These are phyloP conservation scores for Anguilla pacifica DNA, from an alignment of 2,797 vertebrate species.

Conservation along the genomic window DNA sequence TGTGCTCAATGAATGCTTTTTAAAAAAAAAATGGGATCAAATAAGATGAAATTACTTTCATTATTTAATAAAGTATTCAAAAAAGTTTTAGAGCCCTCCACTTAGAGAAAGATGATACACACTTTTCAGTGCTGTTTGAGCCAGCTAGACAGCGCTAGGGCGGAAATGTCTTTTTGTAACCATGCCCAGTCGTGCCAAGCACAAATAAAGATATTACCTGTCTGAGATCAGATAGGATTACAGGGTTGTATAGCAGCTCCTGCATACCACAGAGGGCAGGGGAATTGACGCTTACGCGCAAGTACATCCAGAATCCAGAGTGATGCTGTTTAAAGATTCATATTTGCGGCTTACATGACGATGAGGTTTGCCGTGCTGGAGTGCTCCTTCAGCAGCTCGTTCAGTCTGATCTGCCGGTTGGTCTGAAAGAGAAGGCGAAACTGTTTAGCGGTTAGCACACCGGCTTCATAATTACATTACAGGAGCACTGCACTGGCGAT, in stretches of 20 bases:
- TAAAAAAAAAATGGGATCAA: background rate
- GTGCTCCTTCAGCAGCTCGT: slow-evolving; percentile 93
- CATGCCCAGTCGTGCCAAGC: background rate
- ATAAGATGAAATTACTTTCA: background rate
- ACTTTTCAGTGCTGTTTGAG: background rate
- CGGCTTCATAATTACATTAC: background rate
- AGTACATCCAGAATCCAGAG: background rate
- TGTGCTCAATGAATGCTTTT: background rate
- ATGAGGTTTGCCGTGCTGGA: slow-evolving; percentile 90
- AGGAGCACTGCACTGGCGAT: background rate
- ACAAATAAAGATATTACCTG: background rate
- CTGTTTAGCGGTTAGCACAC: background rate
- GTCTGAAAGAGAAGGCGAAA: slow-evolving; percentile 71
- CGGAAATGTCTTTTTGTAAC: background rate
- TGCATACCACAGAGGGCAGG: background rate
- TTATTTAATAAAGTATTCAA: background rate
- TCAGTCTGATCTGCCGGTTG: slow-evolving; percentile 91
- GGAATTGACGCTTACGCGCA: background rate
- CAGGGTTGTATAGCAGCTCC: background rate
- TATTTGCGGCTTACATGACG: slow-evolving; percentile 86
- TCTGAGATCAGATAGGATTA: background rate
- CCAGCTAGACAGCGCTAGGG: background rate
- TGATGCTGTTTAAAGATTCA: background rate
- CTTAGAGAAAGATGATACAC: background rate
- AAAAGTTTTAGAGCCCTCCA: background rate